Conservation (phyloP, 2,113 vertebrate species). For the Sitta europaea region DNA sequence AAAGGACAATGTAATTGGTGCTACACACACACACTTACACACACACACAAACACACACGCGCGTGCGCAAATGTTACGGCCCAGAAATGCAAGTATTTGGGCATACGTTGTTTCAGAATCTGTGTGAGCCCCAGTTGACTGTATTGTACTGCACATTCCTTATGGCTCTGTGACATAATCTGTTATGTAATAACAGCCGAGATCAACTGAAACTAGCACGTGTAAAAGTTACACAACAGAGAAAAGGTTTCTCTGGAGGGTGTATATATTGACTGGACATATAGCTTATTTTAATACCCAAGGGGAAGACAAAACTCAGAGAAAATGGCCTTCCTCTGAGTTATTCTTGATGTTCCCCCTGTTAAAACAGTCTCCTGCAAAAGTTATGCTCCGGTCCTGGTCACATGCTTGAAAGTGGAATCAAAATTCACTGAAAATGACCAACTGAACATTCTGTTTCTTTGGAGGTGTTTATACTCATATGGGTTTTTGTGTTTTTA, state of each 20-base stretch:
- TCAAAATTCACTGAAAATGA: slow-evolving; percentile 29
- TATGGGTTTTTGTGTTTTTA: slow-evolving; percentile 13
- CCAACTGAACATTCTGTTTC: slow-evolving; percentile 29
- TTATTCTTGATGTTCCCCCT: background rate
- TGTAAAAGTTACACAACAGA: background rate
- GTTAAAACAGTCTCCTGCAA: background rate
- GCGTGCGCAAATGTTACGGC: background rate
- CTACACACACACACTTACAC: slow-evolving; percentile 36
- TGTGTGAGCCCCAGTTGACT: slow-evolving; percentile 31
- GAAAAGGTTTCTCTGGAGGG: background rate
- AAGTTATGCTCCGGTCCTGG: slow-evolving; percentile 8
- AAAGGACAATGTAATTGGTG: slow-evolving; percentile 72
- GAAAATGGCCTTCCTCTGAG: background rate
- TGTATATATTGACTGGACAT: slow-evolving; percentile 2
- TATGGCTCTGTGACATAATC: slow-evolving; percentile 6
- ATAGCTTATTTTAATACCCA: background rate
- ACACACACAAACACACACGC: background rate
- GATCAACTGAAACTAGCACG: slow-evolving; percentile 40
- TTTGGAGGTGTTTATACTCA: slow-evolving; percentile 4
- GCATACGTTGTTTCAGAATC: background rate
- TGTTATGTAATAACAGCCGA: slow-evolving; percentile 11
- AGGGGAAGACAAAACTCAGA: slow-evolving; percentile 9
- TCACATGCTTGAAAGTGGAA: background rate
- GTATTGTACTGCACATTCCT: slow-evolving; percentile 58
- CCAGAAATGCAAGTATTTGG: slow-evolving; percentile 12